Percentiles rank a stretch among this genome's conserved stretches.
These are phyloP conservation scores for Drosophila truncata DNA, from an alignment of 1,140 invertebrate species.

Conservation along the genomic window DNA sequence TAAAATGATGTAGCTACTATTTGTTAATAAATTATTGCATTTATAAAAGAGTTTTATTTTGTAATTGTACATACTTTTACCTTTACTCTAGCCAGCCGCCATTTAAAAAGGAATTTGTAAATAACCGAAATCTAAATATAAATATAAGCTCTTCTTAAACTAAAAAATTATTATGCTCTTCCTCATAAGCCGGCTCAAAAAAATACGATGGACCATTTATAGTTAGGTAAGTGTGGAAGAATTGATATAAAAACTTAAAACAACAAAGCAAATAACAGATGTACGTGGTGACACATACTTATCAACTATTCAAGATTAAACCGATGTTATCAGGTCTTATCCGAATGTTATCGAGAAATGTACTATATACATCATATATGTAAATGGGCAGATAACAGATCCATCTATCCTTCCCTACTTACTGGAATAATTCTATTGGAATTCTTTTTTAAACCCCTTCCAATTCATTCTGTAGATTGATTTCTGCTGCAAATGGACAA, in stretches of 20 bases:
- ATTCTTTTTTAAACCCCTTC: not conserved
- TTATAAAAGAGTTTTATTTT: constrained; percentile 33
- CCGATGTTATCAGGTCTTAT: constrained; percentile 49
- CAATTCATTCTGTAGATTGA: constrained; percentile 29
- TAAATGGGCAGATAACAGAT: constrained; percentile 40
- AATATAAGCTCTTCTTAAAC: not conserved
- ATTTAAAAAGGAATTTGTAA: constrained; percentile 13
- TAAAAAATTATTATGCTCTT: not conserved
- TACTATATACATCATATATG: constrained; percentile 29
- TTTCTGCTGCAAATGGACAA: constrained; percentile 51
- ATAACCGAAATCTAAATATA: not conserved
- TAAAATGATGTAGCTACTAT: constrained; percentile 32
- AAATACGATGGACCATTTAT: constrained; percentile 55
- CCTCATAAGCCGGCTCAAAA: constrained; percentile 44
- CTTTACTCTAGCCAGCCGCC: not conserved
- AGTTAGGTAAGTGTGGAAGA: constrained; percentile 35
- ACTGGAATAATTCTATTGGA: not conserved
- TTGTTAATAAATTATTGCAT: constrained; percentile 59
- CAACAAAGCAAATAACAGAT: constrained; percentile 18
- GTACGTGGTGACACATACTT: constrained; percentile 26
- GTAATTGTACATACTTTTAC: not conserved
- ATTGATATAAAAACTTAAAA: not conserved
- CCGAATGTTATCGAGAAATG: constrained; percentile 40
- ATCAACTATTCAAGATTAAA: constrained; percentile 45
- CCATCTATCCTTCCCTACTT: not conserved